Percentiles rank a stretch among this genome's conserved stretches.
phyloP scores from a whole-genome alignment of 1,140 invertebrate genomes.

The Diabrotica undecimpunctata region DNA sequence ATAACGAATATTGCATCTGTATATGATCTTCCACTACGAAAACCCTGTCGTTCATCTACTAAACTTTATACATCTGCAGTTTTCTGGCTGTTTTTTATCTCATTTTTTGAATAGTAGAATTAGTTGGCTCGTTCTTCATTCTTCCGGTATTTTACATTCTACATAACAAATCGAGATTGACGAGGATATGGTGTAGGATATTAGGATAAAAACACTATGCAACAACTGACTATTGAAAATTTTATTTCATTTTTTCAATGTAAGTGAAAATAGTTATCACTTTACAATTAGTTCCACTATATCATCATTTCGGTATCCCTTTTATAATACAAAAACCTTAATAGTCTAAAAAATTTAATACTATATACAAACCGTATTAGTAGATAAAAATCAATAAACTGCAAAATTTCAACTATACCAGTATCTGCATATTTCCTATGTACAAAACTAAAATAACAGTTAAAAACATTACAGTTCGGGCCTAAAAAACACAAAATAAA shows the following conservation, averaged over 20 bases:
- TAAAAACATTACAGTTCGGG: conserved; percentile 18
- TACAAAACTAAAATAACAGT: conserved; percentile 20
- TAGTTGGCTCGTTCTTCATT: too few species aligned
- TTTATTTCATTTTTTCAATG: conserved; percentile 28
- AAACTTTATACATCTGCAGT: too few species aligned
- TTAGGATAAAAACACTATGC: too few species aligned
- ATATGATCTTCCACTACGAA: too few species aligned
- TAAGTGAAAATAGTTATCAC: conserved; percentile 42
- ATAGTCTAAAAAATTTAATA: conserved; percentile 23
- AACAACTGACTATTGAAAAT: too few species aligned
- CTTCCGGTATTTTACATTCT: too few species aligned
- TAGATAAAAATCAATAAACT: conserved; percentile 21
- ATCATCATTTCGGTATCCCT: conserved; percentile 25
- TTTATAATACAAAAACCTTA: conserved; percentile 35
- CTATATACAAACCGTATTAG: conserved; percentile 29
- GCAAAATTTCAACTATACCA: conserved; percentile 13
- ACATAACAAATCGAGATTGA: too few species aligned
- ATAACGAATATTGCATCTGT: too few species aligned
- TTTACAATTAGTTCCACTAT: conserved; percentile 38
- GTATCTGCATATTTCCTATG: conserved; percentile 21
- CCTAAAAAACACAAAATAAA: background rate
- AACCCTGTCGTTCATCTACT: too few species aligned
- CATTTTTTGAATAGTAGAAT: too few species aligned
- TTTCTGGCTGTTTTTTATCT: too few species aligned
- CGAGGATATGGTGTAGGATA: too few species aligned